Conservation (phyloP, 2,797 vertebrate species). For the Natrix natrix region DNA sequence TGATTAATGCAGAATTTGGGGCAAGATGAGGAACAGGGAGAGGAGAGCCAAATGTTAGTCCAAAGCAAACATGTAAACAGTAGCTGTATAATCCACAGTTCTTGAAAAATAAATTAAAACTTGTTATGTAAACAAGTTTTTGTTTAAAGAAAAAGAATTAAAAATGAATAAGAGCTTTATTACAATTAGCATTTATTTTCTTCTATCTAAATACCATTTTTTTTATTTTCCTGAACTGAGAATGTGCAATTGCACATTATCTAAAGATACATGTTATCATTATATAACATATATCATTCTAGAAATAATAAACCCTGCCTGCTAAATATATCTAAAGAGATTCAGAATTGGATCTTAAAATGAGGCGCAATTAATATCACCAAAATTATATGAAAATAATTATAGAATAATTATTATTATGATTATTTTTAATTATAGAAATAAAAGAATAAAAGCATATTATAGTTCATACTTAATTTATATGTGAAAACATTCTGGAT, state of each 20-base stretch:
- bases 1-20: not conserved
- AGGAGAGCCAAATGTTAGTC: not conserved
- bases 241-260: constrained; percentile 1
- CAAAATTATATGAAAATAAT: not conserved
- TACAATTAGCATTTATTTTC: not conserved
- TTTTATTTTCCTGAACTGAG: not conserved
- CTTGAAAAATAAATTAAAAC: not conserved
- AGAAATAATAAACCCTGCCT: not conserved
- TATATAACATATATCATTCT: not conserved
- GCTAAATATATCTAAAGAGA: not conserved
- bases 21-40: not conserved
- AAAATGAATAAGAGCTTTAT: not conserved
- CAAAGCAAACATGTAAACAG: not conserved
- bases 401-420: not conserved
- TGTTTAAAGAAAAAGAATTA: not conserved
- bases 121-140: not conserved
- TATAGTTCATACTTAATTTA: not conserved
- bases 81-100: not conserved
- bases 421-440: not conserved
- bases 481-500: not conserved
- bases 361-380: not conserved
- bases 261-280: not conserved
- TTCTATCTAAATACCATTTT: not conserved
- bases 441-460: not conserved
- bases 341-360: not conserved